These are phyloP conservation scores for Centropus bengalensis DNA, from an alignment of 2,113 vertebrate genomes.

Conservation along the genomic window DNA sequence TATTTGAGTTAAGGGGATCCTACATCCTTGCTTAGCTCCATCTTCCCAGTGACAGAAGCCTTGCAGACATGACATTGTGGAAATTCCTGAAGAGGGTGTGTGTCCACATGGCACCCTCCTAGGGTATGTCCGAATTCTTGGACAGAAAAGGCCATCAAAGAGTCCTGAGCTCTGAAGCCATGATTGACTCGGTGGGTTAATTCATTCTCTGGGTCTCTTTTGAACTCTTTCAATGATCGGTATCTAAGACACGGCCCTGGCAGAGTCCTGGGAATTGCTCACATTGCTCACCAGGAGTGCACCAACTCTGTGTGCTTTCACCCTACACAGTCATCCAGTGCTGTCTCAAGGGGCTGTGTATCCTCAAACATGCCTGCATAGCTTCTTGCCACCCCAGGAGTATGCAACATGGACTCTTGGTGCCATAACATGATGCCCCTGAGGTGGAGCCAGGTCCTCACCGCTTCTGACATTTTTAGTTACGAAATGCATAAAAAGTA, in stretches of 20 bases:
- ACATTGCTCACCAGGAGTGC: not conserved
- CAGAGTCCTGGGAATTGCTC: not conserved
- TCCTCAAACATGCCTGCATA: not conserved
- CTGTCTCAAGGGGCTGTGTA: not conserved
- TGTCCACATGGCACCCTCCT: not conserved
- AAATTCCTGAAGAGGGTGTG: not conserved
- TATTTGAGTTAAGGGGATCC: not conserved
- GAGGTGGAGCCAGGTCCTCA: not conserved
- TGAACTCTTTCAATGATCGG: not conserved
- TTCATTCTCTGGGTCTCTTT: not conserved
- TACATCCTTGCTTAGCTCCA: not conserved
- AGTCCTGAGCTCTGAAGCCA: not conserved
- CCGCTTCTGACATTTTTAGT: not conserved
- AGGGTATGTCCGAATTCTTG: not conserved
- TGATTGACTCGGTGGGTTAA: not conserved
- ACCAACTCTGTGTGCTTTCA: not conserved
- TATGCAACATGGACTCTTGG: rapidly evolving
- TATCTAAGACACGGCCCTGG: not conserved
- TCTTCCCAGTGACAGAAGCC: not conserved
- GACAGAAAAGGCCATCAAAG: not conserved
- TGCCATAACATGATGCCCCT: not conserved
- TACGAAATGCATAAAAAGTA: not conserved
- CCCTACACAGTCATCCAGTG: not conserved
- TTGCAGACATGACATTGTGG: not conserved
- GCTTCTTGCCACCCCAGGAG: not conserved